Percentiles rank a stretch among this genome's conserved stretches.
phyloP scores from a whole-genome alignment of 1,140 invertebrate genomes.

The Brachionus paranguensis region DNA sequence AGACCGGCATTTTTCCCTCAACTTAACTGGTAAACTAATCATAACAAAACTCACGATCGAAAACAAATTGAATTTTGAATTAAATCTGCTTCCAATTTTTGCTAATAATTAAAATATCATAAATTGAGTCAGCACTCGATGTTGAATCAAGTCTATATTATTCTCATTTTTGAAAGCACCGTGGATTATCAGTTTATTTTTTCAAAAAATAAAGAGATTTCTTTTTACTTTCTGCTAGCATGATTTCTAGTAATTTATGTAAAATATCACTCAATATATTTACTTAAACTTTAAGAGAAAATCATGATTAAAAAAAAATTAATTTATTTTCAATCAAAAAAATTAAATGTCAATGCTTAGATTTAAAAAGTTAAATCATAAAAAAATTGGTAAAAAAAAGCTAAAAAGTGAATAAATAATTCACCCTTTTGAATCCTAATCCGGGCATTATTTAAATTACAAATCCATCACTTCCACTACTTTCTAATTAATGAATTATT shows the following conservation, averaged over 20 bases:
- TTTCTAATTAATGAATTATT: background rate
- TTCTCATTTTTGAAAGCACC: background rate
- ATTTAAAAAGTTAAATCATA: background rate
- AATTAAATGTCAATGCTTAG: background rate
- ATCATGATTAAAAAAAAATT: background rate
- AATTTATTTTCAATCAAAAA: background rate
- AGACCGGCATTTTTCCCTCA: background rate
- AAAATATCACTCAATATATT: background rate
- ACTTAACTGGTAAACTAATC: background rate
- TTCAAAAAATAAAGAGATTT: background rate
- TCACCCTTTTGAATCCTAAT: background rate
- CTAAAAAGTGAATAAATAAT: background rate
- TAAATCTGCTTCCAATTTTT: background rate
- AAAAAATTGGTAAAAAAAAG: background rate
- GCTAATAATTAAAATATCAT: background rate
- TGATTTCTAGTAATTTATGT: background rate
- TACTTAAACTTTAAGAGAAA: background rate
- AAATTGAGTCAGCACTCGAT: background rate
- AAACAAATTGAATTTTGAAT: slow-evolving; percentile 2
- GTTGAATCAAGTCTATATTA: background rate
- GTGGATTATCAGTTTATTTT: background rate
- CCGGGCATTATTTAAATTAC: background rate
- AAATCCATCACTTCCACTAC: background rate
- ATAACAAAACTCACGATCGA: background rate
- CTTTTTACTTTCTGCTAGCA: background rate